Evolutionary conservation across 2,797 vertebrate species (phyloP), one percentile per base, ranked within the genome.

Genomic region (Thaleichthys pacificus): DNA sequence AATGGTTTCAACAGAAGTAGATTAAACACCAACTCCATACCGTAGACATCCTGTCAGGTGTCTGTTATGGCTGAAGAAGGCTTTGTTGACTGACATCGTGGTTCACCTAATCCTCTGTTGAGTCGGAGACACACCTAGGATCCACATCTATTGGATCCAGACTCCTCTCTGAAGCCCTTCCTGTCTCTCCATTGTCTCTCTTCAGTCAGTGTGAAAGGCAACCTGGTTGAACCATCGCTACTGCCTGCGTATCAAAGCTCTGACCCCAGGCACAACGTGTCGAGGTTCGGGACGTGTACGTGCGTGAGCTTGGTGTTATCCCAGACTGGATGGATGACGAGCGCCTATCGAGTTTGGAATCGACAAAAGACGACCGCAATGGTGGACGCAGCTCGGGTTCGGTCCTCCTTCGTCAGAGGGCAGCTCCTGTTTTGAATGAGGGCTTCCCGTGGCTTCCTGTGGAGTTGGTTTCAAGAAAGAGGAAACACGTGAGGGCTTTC

Each of bases 341-440:
- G 4, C 17, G n/a, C 6, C 17, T 54, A 54, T 54, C 4, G 51
- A 54, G 51, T 54, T 54, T 4, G 6, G 51, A 54, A 19, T 54
- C 15, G 19, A 19, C 8, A 54, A 19, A 54, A 7, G 19, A 54
- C 51, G 15, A 19, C 15, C 5, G 6, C 19, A 17, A 19, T 14
- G 17, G 5, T n/a, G 51, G 1, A n/a, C 0, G 8, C 51, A 19
- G 38, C 38, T 42, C 6, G 49, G 8, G 28, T 17, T 51, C 21
- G 30, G 38, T 49, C 54, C 62, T 65, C 22, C 17, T 42, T 65
- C 28, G 28, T 30, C 28, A 63, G 17, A 32, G 26, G 17, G n/a
- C 30, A 1, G n/a, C 21, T n/a, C 9, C 63, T 35, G 28, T 75
- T 70, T 70, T 51, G 62, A 61, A 66, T 61, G 66, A 60, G 35